A percentile compares a stretch with the other conserved stretches of the same genome.
These are phyloP conservation scores for Priocnemis perturbator DNA, from an alignment of 2,888 invertebrate species.

Conservation along the genomic window DNA sequence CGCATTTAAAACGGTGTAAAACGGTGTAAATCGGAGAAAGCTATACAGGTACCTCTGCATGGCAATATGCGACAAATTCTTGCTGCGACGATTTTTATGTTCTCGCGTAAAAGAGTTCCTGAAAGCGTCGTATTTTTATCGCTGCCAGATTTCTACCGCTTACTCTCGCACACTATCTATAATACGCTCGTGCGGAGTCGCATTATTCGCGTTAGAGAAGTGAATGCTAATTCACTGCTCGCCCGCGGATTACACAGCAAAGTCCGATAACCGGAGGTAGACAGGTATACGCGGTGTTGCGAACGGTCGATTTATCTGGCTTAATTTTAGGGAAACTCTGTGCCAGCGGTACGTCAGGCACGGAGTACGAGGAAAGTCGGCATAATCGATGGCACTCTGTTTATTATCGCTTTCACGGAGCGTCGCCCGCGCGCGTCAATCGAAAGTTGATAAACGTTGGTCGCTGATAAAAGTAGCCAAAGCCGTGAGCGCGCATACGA, in stretches of 20 bases:
- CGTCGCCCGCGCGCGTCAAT: too few relatives aligned
- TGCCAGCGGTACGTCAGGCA: background rate
- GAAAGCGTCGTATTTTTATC: slow-evolving; percentile 2
- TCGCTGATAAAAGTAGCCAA: too few relatives aligned
- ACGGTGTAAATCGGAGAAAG: background rate
- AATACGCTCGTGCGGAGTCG: too few relatives aligned
- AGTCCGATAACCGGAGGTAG: slow-evolving; percentile 14
- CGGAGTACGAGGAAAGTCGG: background rate
- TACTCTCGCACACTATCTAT: background rate
- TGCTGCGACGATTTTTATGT: background rate
- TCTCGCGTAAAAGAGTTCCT: background rate
- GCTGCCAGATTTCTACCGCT: background rate
- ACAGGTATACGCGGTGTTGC: slow-evolving; percentile 9
- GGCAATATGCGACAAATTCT: background rate
- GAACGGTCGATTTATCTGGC: slow-evolving; percentile 32
- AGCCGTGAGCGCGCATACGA: slow-evolving; percentile 12
- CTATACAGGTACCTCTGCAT: background rate
- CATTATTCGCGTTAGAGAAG: slow-evolving; percentile 1
- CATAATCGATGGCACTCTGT: too few relatives aligned
- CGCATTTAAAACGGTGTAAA: too few relatives aligned
- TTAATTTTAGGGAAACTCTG: slow-evolving; percentile 29
- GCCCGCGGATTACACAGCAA: slow-evolving; percentile 27
- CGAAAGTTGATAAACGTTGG: too few relatives aligned
- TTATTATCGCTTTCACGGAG: too few relatives aligned
- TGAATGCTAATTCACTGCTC: slow-evolving; percentile 32